Percentiles rank a stretch among this genome's conserved stretches.
phyloP scores from a whole-genome alignment of 2,797 vertebrate genomes.

The Urocyon cinereoargenteus region DNA sequence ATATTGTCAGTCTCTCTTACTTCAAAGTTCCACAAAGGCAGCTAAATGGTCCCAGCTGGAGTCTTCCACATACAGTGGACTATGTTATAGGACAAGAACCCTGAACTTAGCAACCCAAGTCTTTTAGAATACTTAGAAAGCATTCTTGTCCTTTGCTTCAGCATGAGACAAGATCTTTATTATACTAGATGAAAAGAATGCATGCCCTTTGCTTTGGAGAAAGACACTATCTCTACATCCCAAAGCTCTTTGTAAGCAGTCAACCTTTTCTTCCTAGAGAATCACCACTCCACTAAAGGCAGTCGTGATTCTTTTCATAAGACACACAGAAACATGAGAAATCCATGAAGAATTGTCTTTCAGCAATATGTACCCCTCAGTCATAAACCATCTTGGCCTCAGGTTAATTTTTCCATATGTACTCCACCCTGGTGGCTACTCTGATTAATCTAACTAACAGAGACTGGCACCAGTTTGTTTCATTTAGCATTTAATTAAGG shows the following conservation, averaged over 20 bases:
- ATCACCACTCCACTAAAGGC: not conserved
- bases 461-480: not conserved
- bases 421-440: not conserved
- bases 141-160: not conserved
- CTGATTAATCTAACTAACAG: not conserved
- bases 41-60: not conserved
- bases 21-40: not conserved
- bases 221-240: not conserved
- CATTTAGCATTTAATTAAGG: not conserved
- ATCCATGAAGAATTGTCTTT: not conserved
- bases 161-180: not conserved
- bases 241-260: not conserved
- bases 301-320: not conserved
- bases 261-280: not conserved
- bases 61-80: not conserved
- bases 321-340: not conserved
- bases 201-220: not conserved
- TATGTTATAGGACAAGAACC: not conserved
- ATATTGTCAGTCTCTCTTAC: too few relatives aligned
- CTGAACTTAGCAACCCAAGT: not conserved
- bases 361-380: not conserved
- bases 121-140: not conserved
- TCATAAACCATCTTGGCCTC: not conserved
- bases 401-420: not conserved
- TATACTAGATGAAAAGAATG: not conserved